Evolutionary conservation across 2,888 invertebrate species (phyloP).

Genomic region (Operophtera brumata): DNA sequence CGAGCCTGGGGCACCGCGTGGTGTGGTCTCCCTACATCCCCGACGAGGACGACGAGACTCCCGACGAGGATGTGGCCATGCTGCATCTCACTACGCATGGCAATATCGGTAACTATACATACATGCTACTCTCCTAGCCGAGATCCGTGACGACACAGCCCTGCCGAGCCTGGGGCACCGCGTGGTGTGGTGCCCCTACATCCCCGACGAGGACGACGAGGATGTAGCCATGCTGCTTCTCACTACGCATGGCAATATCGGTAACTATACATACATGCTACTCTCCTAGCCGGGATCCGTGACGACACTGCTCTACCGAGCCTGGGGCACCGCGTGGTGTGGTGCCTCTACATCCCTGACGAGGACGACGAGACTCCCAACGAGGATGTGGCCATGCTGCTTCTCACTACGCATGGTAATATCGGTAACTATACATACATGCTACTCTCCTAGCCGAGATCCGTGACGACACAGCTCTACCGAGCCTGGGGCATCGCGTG

Average conservation of each 20-base stretch:
- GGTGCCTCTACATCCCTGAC: conserved; percentile 95
- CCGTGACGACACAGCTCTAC: conserved; percentile 64
- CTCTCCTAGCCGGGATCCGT: conserved; percentile 81
- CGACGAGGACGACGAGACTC: conserved; percentile 83
- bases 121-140: conserved; percentile 79
- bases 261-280: no score
- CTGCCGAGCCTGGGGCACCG: conserved; percentile 64
- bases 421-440: conserved; percentile 67
- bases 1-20: conserved; percentile 78
- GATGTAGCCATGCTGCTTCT: conserved; percentile 59
- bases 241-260: conserved; percentile 78
- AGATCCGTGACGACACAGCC: conserved; percentile 77
- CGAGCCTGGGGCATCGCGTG: conserved; percentile 78
- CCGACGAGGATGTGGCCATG: conserved; percentile 86
- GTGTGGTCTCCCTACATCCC: conserved; percentile 98
- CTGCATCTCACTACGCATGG: conserved; percentile 91
- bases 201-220: conserved; percentile 86
- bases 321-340: conserved; percentile 85
- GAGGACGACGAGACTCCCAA: conserved; percentile 83
- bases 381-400: conserved; percentile 87
- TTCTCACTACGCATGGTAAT: conserved; percentile 89
- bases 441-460: conserved; percentile 82
- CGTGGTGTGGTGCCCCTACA: conserved; percentile 96
- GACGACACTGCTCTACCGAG: conserved; percentile 60
- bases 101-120: conserved; percentile 73